Base-by-base conservation (phyloP, 2,113 vertebrate species). In the Scomber scombrus region DNA sequence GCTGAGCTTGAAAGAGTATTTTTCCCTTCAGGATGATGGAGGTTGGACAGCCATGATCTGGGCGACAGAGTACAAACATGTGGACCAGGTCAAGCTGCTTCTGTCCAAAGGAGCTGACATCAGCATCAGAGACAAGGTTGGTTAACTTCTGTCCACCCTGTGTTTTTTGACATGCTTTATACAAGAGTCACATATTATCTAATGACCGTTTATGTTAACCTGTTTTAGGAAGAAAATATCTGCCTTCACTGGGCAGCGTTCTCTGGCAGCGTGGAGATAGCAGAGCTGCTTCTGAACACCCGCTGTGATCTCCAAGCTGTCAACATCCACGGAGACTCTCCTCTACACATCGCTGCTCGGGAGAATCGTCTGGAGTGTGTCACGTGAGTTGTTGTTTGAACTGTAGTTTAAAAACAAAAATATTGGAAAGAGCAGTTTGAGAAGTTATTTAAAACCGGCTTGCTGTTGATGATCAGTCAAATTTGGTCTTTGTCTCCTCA, bases 1-100 rank as follows among this genome's bases (percentile, higher is more conserved):
- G 34, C 34, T 31, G 43, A 47, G 57, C 7, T 49, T 57, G 11
- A 51, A 54, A n/a, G 43, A 5, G 50, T 19, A 0, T 65, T 62
- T 47, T 3, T 60, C 75, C 8, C 5, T 61, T 56, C 83, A 99
- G 98, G 98, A 99, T 0, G 98, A 99, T 0, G 98, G 98, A 0
- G 98, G 98, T 58, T 99, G 98, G 98, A 99, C 98, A 0, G 96
- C 98, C 0, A 98, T 99, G 97, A 99, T 99, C 75, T 99, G 98
- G 98, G 98, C 98, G 23, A 99, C 98, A 0, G 98, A 99, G 75
- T 99, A 99, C 93, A 99, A 98, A 75, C 98, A 99, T 0, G 94
- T 96, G 1, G 97, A 98, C 64, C 96, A 98, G 55, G 98, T 99
- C 88, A 97, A 97, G 91, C 95, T 99, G 89, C 94, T 99, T 78